Base-by-base conservation (phyloP, 2,113 vertebrate species). In the Beaufortia kweichowensis region DNA sequence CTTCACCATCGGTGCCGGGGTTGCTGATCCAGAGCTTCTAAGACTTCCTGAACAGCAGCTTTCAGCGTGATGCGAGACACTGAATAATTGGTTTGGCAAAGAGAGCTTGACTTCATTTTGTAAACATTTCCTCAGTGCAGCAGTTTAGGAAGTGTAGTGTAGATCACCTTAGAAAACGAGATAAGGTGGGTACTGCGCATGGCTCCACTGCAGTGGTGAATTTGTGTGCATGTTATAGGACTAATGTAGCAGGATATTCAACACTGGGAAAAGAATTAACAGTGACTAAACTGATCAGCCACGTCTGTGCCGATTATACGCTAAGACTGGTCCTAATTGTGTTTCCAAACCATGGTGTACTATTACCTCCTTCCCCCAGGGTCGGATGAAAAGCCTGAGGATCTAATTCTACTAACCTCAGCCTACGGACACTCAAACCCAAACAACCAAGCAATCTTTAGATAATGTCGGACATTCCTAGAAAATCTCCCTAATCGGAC, bases 401-500 rank as follows among this genome's bases (percentile, higher is more conserved):
- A 74, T 74, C 71, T 61, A 74, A 61, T 48, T 48, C 39, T 39
- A 29, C 71, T 74, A 60, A 74, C 26, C 39, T 62, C 55, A 24
- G 31, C 35, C n/a, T 43, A 55, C n/a, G 28, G 59, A 65, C 50
- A 65, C 70, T 68, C 53, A 53, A 64, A 72, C 61, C 66, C 65
- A 56, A 61, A 48, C 7, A 82, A 72, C 82, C 76, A 64, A 17
- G 23, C 53, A 75, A 77, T 86, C 78, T 79, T 62, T 41, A 78
- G 63, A 67, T 77, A 78, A 81, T 55, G 76, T 75, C 74, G 68
- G 62, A 78, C 60, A 67, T 84, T 83, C 59, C 76, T 24, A 75
- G 66, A 79, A 84, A 90, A 87, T 83, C 83, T 80, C 78, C 82
- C 85, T 79, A 84, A 85, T 71, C 46, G 62, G 63, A 76, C 63